Base-by-base conservation (phyloP, 2,888 invertebrate genomes). In the Pseudanteris insignis region DNA sequence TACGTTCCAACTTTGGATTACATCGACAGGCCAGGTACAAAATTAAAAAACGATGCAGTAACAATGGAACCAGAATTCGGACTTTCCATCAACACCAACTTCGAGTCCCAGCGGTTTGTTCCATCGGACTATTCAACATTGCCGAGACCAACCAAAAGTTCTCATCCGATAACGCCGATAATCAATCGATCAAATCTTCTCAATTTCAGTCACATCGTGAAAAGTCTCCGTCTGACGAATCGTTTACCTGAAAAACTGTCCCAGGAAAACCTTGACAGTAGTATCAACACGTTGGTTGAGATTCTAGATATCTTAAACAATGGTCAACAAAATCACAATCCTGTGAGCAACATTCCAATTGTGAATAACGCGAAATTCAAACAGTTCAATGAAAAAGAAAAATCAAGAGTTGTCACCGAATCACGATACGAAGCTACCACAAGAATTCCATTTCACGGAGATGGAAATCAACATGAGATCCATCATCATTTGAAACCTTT, bases 231-330 rank as follows among this genome's bases (percentile, higher is more conserved):
- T 76, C 82, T 89, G 10, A 87, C 88, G 67, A 90, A 91, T 78
- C 87, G 89, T 32, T 81, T 92, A 66, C 91, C 92, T 0, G 88
- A 89, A 66, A 88, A 86, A 5, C 83, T 92, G 14, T 91, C 89
- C 2, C 85, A 87, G 43, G 88, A 90, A 65, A 92, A 92, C 70
- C 87, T 92, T 33, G 89, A 90, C 67, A 86, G 89, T 59, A 91
- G 91, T 36, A 89, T 92, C 62, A 86, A 85, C 73, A 91, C 91
- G 0, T 81, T 92, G 53, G 84, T 91, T 8, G 88, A 88, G 74
- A 90, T 91, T 55, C 80, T 92, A 37, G 87, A 87, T 70, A 85
- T 88, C 51, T 81, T 92, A 36, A 90, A 67, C 80, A 83, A 64
- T 74, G 40, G 58, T 1, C 83, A 62, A 78, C 82, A 69, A 78